phyloP scores from a whole-genome alignment of 2,113 vertebrate species.

The Gallinago undulata region DNA sequence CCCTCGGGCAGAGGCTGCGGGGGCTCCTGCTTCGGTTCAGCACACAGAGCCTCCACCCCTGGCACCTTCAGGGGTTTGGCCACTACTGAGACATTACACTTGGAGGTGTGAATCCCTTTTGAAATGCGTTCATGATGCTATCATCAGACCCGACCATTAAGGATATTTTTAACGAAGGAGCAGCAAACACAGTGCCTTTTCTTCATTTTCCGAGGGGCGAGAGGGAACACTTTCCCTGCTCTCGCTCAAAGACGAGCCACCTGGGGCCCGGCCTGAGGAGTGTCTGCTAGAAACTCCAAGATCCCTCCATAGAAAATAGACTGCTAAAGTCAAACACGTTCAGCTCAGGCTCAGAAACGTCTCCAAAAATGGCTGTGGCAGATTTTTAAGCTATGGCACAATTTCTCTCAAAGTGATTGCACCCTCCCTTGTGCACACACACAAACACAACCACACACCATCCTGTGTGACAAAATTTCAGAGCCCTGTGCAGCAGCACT shows the following conservation, averaged over 20 bases:
- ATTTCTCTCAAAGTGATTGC: neutral
- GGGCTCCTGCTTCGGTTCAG: fast-evolving
- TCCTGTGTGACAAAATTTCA: neutral
- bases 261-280: neutral
- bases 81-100: neutral
- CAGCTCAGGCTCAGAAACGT: neutral
- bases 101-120: neutral
- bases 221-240: neutral
- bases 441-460: neutral
- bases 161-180: neutral
- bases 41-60: fast-evolving
- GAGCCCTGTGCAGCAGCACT: neutral
- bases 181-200: neutral
- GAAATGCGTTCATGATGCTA: neutral
- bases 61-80: neutral
- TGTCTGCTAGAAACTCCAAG: neutral
- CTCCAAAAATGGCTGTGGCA: neutral
- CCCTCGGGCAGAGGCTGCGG: fast-evolving
- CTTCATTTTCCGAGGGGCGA: neutral
- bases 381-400: neutral
- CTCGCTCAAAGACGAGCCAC: neutral
- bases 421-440: neutral
- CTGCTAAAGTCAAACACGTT: neutral
- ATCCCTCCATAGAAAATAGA: neutral
- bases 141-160: neutral